Percentiles rank a stretch among this genome's conserved stretches.
Evolutionary conservation across 1,140 invertebrate species (phyloP).

Genomic region (Hyles vespertilio): DNA sequence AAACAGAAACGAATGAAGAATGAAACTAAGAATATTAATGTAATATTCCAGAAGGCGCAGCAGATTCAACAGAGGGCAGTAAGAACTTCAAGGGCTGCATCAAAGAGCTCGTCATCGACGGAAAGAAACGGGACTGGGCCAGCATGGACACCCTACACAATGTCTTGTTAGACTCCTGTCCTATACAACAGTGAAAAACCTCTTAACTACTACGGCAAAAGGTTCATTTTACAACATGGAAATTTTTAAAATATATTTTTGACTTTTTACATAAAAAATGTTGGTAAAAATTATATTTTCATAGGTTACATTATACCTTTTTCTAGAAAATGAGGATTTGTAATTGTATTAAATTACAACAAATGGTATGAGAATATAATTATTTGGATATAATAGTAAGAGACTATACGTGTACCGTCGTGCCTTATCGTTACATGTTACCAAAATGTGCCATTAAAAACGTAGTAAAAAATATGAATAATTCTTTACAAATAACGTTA

Average conservation of each 20-base stretch:
- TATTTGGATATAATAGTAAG: too few relatives aligned
- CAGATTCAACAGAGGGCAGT: conserved; percentile 79
- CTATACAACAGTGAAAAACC: conserved; percentile 59
- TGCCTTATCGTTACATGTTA: conserved; percentile 23
- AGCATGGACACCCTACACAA: conserved; percentile 88
- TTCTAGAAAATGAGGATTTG: too few relatives aligned
- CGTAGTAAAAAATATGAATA: too few relatives aligned
- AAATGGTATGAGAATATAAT: too few relatives aligned
- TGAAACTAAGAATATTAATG: neutral
- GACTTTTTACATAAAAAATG: too few relatives aligned
- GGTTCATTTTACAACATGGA: neutral
- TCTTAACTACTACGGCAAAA: neutral
- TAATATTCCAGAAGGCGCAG: conserved; percentile 74
- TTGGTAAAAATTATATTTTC: too few relatives aligned
- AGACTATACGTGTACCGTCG: neutral
- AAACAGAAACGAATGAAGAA: too few relatives aligned
- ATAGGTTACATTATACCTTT: too few relatives aligned
- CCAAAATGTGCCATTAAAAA: conserved; percentile 28
- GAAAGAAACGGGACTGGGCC: conserved; percentile 84
- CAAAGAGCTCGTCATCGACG: conserved; percentile 84
- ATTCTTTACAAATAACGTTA: too few relatives aligned
- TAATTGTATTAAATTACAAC: too few relatives aligned
- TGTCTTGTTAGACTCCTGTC: conserved; percentile 91
- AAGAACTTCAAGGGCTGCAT: conserved; percentile 96
- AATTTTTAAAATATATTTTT: neutral